Evolutionary conservation across 2,797 vertebrate species (phyloP).

Genomic region (Ctenopoma multispine): DNA sequence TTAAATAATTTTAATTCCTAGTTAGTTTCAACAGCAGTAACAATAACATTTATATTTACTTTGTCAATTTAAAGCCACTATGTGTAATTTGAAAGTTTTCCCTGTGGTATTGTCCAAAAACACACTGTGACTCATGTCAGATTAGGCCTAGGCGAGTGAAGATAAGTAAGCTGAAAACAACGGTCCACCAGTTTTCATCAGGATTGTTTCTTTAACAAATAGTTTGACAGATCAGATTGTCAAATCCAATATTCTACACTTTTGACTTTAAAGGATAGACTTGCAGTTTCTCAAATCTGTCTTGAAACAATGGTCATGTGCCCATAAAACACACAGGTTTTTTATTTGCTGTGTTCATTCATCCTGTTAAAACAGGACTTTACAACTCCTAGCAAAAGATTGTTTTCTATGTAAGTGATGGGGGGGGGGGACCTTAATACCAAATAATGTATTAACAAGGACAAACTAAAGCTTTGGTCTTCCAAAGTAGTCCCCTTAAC

Average conservation of each 20-base stretch:
- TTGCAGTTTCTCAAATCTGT: not conserved
- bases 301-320: no score
- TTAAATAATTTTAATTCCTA: not conserved
- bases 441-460: no score
- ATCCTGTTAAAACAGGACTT: not conserved
- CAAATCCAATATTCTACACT: not conserved
- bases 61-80: not conserved
- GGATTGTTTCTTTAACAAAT: not conserved
- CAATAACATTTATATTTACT: not conserved
- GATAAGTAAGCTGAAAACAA: not conserved
- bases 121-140: not conserved
- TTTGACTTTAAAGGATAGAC: not conserved
- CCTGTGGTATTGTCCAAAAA: not conserved
- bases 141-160: not conserved
- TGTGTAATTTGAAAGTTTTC: not conserved
- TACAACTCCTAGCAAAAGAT: no score
- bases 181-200: not conserved
- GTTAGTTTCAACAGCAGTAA: not conserved
- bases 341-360: not conserved
- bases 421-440: no score
- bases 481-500: no score
- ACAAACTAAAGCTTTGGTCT: no score
- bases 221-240: not conserved
- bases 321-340: no score
- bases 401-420: no score